Percentiles rank a stretch among this genome's conserved stretches.
Conservation (phyloP, 2,113 vertebrate genomes). For the Chlamydotis undulata region DNA sequence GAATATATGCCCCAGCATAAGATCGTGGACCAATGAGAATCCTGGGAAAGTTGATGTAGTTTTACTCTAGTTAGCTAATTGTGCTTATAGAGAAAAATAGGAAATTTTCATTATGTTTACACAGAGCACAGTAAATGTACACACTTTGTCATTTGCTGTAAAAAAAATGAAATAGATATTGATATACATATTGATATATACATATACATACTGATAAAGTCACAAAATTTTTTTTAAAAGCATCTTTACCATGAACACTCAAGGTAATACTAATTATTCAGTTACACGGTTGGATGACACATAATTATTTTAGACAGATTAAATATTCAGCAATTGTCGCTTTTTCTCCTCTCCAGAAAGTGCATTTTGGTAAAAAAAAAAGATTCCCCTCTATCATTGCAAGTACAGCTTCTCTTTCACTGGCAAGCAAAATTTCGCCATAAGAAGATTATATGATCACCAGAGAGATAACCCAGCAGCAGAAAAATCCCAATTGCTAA, state of each 20-base stretch:
- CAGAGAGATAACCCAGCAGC: background rate
- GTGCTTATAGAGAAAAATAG: background rate
- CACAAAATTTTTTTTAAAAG: background rate
- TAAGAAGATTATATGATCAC: background rate
- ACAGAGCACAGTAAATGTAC: background rate
- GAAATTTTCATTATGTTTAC: background rate
- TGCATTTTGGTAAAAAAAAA: background rate
- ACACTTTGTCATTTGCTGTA: background rate
- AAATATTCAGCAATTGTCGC: background rate
- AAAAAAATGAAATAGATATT: background rate
- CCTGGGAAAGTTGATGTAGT: background rate
- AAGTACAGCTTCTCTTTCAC: background rate
- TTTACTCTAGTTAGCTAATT: background rate
- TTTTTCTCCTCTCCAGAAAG: background rate
- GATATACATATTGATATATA: no score
- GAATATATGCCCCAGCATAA: background rate
- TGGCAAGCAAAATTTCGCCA: background rate
- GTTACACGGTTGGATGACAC: background rate
- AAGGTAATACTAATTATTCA: background rate
- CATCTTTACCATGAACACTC: background rate
- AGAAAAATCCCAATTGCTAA: background rate
- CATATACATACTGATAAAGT: background rate
- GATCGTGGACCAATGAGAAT: background rate
- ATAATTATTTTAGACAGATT: accelerated
- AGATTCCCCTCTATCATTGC: background rate